These are phyloP conservation scores for Nomada lathburiana DNA, from an alignment of 2,888 invertebrate species.

Conservation along the genomic window DNA sequence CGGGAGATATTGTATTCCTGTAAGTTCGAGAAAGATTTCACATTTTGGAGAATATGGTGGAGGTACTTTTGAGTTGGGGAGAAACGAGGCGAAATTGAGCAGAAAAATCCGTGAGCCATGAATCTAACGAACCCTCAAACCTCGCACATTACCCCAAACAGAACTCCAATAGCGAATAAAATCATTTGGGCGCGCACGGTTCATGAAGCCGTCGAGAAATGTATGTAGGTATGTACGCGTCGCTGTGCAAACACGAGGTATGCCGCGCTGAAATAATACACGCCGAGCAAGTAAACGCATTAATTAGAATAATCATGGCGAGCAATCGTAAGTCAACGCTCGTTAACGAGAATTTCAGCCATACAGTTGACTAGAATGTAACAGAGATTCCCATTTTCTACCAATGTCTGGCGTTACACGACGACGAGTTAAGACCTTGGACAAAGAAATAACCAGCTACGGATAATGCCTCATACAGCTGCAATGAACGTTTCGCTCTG, in stretches of 20 bases:
- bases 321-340: conserved; percentile 31
- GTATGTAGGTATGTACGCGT: not conserved
- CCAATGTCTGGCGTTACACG: not conserved
- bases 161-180: not conserved
- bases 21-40: too few species aligned
- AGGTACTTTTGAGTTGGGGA: too few species aligned
- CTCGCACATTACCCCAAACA: too few species aligned
- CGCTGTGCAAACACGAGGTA: not conserved
- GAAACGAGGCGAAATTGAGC: too few species aligned
- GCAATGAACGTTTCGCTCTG: not conserved
- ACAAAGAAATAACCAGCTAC: not conserved
- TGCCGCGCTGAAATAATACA: conserved; percentile 19
- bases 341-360: conserved; percentile 19
- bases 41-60: too few species aligned
- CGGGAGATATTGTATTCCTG: too few species aligned
- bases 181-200: not conserved
- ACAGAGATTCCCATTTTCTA: not conserved
- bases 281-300: conserved; percentile 13
- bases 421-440: not conserved
- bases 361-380: not conserved
- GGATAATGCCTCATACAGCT: not conserved
- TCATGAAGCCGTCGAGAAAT: conserved; percentile 5
- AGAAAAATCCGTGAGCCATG: too few species aligned
- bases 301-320: conserved; percentile 29
- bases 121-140: too few species aligned